A percentile compares a stretch with the other conserved stretches of the same genome.
Evolutionary conservation across 2,113 vertebrate genomes (phyloP).

Genomic region (Dromaius novaehollandiae): DNA sequence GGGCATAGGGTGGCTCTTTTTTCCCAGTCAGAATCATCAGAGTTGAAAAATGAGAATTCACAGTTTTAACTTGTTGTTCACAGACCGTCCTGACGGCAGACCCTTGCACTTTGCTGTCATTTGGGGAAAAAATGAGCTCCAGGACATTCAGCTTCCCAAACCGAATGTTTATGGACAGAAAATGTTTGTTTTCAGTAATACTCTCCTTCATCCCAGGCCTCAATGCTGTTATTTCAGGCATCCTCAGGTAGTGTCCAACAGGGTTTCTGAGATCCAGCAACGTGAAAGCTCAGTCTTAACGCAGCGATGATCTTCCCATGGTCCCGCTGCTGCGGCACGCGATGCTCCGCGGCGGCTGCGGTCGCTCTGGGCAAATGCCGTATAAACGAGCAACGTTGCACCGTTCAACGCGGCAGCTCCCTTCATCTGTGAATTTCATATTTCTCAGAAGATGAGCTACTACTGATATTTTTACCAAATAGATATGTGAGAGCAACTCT

Average conservation of each 20-base stretch:
- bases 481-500: neutral
- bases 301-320: neutral
- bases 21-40: neutral
- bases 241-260: neutral
- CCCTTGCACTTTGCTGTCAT: neutral
- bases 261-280: neutral
- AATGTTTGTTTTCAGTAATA: constrained; percentile 7
- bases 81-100: neutral
- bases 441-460: neutral
- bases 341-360: neutral
- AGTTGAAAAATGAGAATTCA: neutral
- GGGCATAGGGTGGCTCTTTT: neutral
- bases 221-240: neutral
- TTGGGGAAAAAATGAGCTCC: neutral
- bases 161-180: constrained; percentile 25
- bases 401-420: neutral
- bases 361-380: neutral
- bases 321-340: fast-evolving
- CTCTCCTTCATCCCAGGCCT: neutral
- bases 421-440: neutral
- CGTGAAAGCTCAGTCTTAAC: neutral
- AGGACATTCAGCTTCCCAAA: constrained; percentile 8
- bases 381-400: neutral
- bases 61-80: neutral
- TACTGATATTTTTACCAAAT: neutral